Evolutionary conservation across 2,113 vertebrate genomes (phyloP), one percentile per base, ranked within the genome.

Genomic region (Lycaon pictus): DNA sequence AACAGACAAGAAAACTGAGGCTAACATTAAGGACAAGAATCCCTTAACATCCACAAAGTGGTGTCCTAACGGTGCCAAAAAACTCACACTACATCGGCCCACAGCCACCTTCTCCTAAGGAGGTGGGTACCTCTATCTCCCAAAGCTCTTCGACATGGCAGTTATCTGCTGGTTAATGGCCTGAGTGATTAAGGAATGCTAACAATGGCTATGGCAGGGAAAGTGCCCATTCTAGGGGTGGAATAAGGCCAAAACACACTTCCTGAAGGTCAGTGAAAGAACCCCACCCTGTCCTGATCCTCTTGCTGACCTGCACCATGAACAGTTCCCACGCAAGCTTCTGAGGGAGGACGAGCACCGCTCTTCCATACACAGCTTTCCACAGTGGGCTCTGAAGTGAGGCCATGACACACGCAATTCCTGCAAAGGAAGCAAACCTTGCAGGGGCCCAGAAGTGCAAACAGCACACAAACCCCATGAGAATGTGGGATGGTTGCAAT

Each of bases 141-240:
- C 1, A n/a, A 60, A 32, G 7, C 11, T 32, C 35, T 55, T 29
- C 65, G 58, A 8, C 1, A 0, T 13, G 5, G 25, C 51, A 6
- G 77, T 81, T 27, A 51, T 51, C 23, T 65, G 65, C 43, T 27
- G n/a, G 53, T 0, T 15, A 8, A 37, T n/a, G n/a, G 60, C 62
- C 90, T 4, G 2, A 65, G 60, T 32, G 48, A 51, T 27, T 12
- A 89, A 84, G 32, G 48, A 86, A 79, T 16, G 27, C 8, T 63
- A 23, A 69, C 27, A 37, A 48, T 8, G n/a, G 69, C 27, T 67
- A 29, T 0, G 8, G 51, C 1, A 32, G 76, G 19, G 53, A 77
- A 48, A 27, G 10, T 25, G 1, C 20, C 29, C n/a, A 1, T 2
- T 1, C 20, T 22, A 32, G 51, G n/a, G 43, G 15, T 53, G 13